phyloP scores from a whole-genome alignment of 2,797 vertebrate genomes.

The Iguana delicatissima region DNA sequence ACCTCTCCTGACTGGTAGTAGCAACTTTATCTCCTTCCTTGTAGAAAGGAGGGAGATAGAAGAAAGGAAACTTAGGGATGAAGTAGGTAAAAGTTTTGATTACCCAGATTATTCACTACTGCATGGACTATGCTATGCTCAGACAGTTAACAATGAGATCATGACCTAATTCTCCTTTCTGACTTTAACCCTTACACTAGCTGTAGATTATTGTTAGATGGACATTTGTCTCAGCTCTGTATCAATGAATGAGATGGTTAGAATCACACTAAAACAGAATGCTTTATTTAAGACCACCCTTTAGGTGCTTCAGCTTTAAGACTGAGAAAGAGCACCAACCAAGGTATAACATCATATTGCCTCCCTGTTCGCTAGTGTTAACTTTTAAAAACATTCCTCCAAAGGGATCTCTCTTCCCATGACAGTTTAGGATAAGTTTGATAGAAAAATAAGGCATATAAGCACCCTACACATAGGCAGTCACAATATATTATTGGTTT shows the following conservation, averaged over 20 bases:
- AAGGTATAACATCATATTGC: too few species aligned
- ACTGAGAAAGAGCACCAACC: neutral
- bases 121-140: neutral
- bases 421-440: slow-evolving; percentile 51
- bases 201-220: neutral
- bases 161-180: neutral
- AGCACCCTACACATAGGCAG: slow-evolving; percentile 60
- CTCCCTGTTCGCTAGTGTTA: too few species aligned
- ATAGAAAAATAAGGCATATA: slow-evolving; percentile 42
- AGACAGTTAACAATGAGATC: too few species aligned
- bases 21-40: neutral
- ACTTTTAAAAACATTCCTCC: neutral
- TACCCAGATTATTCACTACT: neutral
- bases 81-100: neutral
- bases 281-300: neutral
- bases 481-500: slow-evolving; percentile 64
- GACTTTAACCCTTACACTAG: neutral
- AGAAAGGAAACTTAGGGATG: neutral
- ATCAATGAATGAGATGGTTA: neutral
- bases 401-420: slow-evolving; percentile 12
- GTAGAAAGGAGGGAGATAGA: neutral
- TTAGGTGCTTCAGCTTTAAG: neutral
- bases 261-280: neutral
- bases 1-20: neutral
- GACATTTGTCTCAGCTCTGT: neutral